A percentile compares a stretch with the other conserved stretches of the same genome.
Conservation (phyloP, 2,888 invertebrate species). For the Microctonus hyperodae region DNA sequence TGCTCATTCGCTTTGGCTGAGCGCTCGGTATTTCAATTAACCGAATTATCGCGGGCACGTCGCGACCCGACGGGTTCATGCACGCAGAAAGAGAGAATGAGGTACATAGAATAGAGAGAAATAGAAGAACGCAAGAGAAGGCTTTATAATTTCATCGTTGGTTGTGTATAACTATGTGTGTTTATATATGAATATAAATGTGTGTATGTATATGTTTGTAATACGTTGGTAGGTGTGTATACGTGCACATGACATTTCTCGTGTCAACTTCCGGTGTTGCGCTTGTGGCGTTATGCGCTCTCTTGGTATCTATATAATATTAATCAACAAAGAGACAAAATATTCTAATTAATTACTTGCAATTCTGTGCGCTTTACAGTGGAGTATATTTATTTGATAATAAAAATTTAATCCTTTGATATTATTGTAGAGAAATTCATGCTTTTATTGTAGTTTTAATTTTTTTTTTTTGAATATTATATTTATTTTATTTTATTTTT, state of each 20-base stretch:
- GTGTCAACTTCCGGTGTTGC: constrained; percentile 49
- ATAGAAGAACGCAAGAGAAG: constrained; percentile 19
- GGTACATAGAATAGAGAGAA: constrained; percentile 15
- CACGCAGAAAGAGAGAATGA: constrained; percentile 33
- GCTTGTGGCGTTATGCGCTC: constrained; percentile 2
- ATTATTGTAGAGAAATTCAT: too few species aligned
- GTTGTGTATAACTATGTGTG: not conserved
- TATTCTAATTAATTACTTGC: constrained; percentile 9
- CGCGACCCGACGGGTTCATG: constrained; percentile 42
- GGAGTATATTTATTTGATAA: not conserved
- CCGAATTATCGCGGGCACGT: constrained; percentile 51
- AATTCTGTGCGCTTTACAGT: not conserved
- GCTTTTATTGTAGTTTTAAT: too few species aligned
- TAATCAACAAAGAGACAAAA: constrained; percentile 15
- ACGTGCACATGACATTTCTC: constrained; percentile 33
- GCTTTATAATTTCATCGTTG: constrained; percentile 36
- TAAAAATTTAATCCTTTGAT: not conserved
- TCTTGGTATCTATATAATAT: constrained; percentile 7
- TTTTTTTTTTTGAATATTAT: too few species aligned
- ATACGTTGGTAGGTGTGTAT: not conserved
- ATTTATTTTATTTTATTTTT: not conserved
- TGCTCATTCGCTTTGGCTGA: constrained; percentile 8
- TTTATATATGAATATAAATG: not conserved
- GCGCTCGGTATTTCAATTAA: constrained; percentile 52
- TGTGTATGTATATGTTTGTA: not conserved